Conservation (phyloP, 2,113 vertebrate genomes). For the Dipodomys spectabilis region DNA sequence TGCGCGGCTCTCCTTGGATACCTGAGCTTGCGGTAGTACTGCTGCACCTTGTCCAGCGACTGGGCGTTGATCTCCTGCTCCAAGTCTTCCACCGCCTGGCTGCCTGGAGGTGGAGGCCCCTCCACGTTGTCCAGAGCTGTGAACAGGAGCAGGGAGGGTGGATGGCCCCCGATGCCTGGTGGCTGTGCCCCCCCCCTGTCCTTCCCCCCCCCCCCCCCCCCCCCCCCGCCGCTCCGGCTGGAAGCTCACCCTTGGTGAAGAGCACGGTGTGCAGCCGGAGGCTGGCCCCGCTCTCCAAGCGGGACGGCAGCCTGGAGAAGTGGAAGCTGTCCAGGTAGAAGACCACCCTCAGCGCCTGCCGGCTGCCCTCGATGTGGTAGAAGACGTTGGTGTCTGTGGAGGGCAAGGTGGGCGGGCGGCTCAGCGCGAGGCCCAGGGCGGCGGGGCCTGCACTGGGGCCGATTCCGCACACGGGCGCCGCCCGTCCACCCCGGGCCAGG, state of each 20-base stretch:
- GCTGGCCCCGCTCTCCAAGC: slow-evolving; percentile 94
- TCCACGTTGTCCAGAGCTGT: slow-evolving; percentile 93
- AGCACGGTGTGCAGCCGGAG: slow-evolving; percentile 94
- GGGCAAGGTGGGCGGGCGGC: not conserved
- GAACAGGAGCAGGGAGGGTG: not conserved
- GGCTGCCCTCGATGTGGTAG: slow-evolving; percentile 96
- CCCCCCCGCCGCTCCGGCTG: rapidly evolving
- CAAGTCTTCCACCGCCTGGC: slow-evolving; percentile 88
- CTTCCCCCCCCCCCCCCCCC: rapidly evolving
- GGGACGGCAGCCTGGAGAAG: slow-evolving; percentile 95
- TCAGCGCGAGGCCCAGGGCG: rapidly evolving
- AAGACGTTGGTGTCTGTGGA: slow-evolving; percentile 92
- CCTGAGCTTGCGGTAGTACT: slow-evolving; percentile 98
- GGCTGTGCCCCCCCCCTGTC: rapidly evolving
- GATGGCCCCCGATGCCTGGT: not conserved
- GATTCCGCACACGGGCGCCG: too few relatives aligned
- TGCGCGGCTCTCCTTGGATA: slow-evolving; percentile 44
- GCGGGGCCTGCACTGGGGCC: too few relatives aligned
- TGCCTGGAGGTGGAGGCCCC: slow-evolving; percentile 87
- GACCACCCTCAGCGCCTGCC: slow-evolving; percentile 94
- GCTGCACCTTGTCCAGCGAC: slow-evolving; percentile 96
- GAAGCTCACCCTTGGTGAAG: slow-evolving; percentile 92
- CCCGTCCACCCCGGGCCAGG: too few relatives aligned
- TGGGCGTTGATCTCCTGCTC: slow-evolving; percentile 94
- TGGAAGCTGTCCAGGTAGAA: slow-evolving; percentile 96